A percentile compares a stretch with the other conserved stretches of the same genome.
These are phyloP conservation scores for Progne subis DNA, from an alignment of 2,113 vertebrate genomes.

Conservation along the genomic window DNA sequence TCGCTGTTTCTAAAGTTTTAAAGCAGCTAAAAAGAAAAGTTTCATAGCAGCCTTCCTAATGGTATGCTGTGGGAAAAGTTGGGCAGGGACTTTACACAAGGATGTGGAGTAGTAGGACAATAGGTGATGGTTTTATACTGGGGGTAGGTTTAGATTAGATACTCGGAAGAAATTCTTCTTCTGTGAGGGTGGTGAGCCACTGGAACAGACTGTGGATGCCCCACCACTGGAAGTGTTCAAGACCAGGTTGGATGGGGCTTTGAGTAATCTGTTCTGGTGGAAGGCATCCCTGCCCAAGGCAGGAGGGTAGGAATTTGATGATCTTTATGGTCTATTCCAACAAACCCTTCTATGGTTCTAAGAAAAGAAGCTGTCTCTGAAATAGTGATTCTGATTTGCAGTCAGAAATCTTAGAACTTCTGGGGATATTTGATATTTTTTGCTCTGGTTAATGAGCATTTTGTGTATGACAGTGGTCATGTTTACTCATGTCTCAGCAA, in stretches of 20 bases:
- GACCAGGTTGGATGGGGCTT: background rate
- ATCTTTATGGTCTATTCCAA: background rate
- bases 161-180: background rate
- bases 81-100: background rate
- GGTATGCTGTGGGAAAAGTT: background rate
- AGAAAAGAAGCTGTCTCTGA: background rate
- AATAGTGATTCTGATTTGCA: background rate
- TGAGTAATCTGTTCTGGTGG: background rate
- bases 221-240: background rate
- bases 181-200: background rate
- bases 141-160: background rate
- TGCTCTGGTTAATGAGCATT: background rate
- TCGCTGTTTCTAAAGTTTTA: background rate
- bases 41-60: background rate
- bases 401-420: background rate
- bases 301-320: background rate
- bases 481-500: background rate
- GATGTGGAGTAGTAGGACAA: background rate
- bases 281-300: background rate
- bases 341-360: background rate
- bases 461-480: background rate
- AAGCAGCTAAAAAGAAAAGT: background rate
- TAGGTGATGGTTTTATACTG: background rate
- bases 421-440: background rate
- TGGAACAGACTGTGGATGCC: background rate